A percentile compares a stretch with the other conserved stretches of the same genome.
Conservation (phyloP, 2,797 vertebrate species). For the Acrocephalus scirpaceus region DNA sequence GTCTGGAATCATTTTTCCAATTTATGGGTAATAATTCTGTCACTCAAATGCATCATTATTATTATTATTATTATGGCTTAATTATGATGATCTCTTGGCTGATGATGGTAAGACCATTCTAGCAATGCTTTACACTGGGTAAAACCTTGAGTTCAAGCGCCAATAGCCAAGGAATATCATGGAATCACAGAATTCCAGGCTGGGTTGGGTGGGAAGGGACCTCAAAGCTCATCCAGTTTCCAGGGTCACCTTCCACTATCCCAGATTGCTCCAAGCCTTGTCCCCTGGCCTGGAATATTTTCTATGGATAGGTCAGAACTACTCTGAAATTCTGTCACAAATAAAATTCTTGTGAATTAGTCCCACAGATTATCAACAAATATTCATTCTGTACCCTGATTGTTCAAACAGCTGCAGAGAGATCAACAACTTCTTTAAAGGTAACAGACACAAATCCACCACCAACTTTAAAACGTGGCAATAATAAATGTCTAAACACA, state of each 20-base stretch:
- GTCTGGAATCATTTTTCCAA: background rate
- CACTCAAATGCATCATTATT: background rate
- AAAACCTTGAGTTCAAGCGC: background rate
- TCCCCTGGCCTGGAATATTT: background rate
- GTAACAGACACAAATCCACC: background rate
- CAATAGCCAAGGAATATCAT: rapidly evolving
- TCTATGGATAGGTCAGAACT: background rate
- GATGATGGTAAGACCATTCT: background rate
- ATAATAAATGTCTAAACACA: background rate
- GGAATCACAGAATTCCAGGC: background rate
- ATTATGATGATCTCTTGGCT: background rate
- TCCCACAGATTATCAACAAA: background rate
- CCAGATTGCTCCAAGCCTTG: background rate
- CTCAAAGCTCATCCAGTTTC: background rate
- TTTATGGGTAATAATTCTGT: background rate
- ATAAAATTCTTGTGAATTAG: background rate
- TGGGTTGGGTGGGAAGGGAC: background rate
- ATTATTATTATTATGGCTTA: background rate
- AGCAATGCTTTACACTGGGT: background rate
- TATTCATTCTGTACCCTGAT: background rate
- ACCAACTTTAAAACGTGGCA: background rate
- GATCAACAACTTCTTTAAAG: background rate
- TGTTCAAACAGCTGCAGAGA: background rate
- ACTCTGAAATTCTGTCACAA: background rate
- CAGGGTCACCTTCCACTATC: background rate